Percentiles rank a stretch among this genome's conserved stretches.
Evolutionary conservation across 2,797 vertebrate species (phyloP).

Genomic region (Anguilla anguilla): DNA sequence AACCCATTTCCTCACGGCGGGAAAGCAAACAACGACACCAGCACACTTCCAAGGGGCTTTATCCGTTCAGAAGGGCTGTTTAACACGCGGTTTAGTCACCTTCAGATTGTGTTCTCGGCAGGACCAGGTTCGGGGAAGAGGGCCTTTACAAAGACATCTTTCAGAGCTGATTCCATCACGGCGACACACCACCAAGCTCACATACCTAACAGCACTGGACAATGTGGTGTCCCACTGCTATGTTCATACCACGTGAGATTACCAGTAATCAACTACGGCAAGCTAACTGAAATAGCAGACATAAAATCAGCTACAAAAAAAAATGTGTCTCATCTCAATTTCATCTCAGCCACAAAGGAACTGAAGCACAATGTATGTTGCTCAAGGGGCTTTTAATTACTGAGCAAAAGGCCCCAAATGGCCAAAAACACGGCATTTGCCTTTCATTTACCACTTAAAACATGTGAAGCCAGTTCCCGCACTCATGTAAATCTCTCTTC

Average conservation of each 20-base stretch:
- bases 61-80: background rate
- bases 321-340: background rate
- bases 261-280: background rate
- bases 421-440: conserved; percentile 50
- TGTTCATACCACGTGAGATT: background rate
- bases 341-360: background rate
- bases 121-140: background rate
- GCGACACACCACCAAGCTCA: background rate
- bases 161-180: background rate
- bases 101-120: background rate
- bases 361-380: background rate
- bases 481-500: conserved; percentile 57
- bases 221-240: background rate
- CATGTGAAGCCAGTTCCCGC: conserved; percentile 61
- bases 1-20: background rate
- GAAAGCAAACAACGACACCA: background rate
- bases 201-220: no score
- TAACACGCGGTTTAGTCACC: background rate
- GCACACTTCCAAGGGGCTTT: background rate
- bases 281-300: background rate
- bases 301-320: background rate
- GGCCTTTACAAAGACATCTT: background rate
- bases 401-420: conserved; percentile 48
- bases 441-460: conserved; percentile 61
- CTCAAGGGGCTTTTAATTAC: conserved; percentile 45